Evolutionary conservation across 2,797 vertebrate species (phyloP).

Genomic region (Melanotaenia nigrans): DNA sequence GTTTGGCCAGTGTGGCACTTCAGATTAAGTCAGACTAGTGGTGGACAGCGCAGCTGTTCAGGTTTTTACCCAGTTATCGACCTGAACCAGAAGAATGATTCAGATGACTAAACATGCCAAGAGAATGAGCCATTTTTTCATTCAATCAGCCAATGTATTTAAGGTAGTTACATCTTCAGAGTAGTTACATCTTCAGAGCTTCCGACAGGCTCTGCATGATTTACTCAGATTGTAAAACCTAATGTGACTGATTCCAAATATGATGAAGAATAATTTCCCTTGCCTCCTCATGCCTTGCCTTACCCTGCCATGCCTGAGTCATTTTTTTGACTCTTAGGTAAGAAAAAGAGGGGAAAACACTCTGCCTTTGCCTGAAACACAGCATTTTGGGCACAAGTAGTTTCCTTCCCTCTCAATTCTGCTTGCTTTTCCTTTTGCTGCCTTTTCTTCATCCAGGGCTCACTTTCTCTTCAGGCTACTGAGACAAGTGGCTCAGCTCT

Average conservation of each 20-base stretch:
- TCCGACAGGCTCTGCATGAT: slow-evolving; percentile 50
- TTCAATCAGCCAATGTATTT: slow-evolving; percentile 47
- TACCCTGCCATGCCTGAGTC: slow-evolving; percentile 62
- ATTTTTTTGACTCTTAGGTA: slow-evolving; percentile 45
- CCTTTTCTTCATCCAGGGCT: slow-evolving; percentile 71
- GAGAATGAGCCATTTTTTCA: slow-evolving; percentile 51
- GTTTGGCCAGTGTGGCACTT: slow-evolving; percentile 55
- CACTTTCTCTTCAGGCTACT: slow-evolving; percentile 40
- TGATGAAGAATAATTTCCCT: slow-evolving; percentile 48
- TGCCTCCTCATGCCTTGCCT: slow-evolving; percentile 67
- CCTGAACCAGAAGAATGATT: slow-evolving; percentile 39
- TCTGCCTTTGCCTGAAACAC: slow-evolving; percentile 73
- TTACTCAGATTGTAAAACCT: slow-evolving; percentile 64
- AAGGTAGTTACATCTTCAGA: slow-evolving; percentile 39
- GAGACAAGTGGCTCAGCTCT: slow-evolving; percentile 50
- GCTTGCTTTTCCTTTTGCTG: slow-evolving; percentile 71
- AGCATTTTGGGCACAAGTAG: slow-evolving; percentile 65
- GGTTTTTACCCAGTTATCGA: slow-evolving; percentile 30
- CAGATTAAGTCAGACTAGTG: slow-evolving; percentile 47
- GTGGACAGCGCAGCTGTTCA: slow-evolving; percentile 44
- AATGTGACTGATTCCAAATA: slow-evolving; percentile 41
- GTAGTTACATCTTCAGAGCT: slow-evolving; percentile 39
- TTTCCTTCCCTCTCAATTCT: slow-evolving; percentile 52
- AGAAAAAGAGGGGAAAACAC: slow-evolving; percentile 58
- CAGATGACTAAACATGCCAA: slow-evolving; percentile 47